Conservation (phyloP, 2,888 invertebrate genomes). For the Andrena flavipes region DNA sequence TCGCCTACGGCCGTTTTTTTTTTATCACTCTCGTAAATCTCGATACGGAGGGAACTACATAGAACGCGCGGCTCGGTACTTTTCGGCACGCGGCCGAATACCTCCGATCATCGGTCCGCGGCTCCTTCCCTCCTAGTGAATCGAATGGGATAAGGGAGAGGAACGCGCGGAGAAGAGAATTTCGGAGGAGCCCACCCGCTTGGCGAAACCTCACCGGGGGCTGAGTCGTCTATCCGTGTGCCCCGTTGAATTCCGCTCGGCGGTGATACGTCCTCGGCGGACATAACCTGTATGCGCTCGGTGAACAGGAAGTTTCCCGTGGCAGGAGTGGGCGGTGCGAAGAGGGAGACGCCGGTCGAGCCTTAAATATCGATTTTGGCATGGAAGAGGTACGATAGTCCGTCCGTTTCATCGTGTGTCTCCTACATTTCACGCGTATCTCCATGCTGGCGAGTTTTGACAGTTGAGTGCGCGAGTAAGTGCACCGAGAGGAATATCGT, state of each 20-base stretch:
- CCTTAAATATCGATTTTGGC: conserved; percentile 82
- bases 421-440: conserved; percentile 54
- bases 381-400: conserved; percentile 71
- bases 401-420: conserved; percentile 62
- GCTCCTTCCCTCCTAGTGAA: conserved; percentile 34
- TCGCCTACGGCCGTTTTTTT: conserved; percentile 14
- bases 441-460: conserved; percentile 60
- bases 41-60: conserved; percentile 55
- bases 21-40: conserved; percentile 55
- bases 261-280: conserved; percentile 25
- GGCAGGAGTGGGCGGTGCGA: conserved; percentile 69
- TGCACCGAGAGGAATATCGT: conserved; percentile 46
- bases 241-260: conserved; percentile 17
- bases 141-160: conserved; percentile 41
- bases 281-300: conserved; percentile 59
- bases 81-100: conserved; percentile 68
- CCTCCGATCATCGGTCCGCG: conserved; percentile 60
- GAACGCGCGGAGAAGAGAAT: conserved; percentile 44
- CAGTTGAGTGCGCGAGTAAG: conserved; percentile 43
- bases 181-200: conserved; percentile 10
- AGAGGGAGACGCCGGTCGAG: conserved; percentile 77
- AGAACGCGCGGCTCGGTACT: conserved; percentile 63
- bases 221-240: not conserved
- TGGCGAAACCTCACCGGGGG: not conserved
- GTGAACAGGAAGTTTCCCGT: conserved; percentile 56